Conservation (phyloP, 1,140 invertebrate genomes). For the Drosophila chauvacae region DNA sequence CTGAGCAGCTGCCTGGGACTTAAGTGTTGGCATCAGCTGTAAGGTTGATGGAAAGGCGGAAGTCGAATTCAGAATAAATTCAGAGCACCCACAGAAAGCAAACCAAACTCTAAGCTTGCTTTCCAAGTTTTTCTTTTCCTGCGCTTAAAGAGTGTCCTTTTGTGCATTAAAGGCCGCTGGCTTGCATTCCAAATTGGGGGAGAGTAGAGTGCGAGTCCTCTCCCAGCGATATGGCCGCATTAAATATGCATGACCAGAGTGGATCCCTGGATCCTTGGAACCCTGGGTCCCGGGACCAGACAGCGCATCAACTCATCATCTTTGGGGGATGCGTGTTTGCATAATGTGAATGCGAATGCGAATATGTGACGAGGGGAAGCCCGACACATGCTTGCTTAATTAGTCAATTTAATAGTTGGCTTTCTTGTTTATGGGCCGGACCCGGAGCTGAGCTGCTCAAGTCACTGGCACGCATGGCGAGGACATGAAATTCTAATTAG, state of each 20-base stretch:
- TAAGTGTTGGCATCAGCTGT: constrained; percentile 35
- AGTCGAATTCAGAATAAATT: constrained; percentile 2
- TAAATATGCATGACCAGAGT: constrained; percentile 52
- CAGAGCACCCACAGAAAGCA: not conserved
- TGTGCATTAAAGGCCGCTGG: constrained; percentile 15
- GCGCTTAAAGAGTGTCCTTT: constrained; percentile 25
- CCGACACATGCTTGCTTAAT: constrained; percentile 65
- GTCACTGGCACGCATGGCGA: constrained; percentile 47
- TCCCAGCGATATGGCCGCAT: constrained; percentile 22
- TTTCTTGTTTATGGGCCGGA: constrained; percentile 65
- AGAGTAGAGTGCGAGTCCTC: not conserved
- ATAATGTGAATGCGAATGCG: constrained; percentile 55
- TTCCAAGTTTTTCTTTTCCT: not conserved
- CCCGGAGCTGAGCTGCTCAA: constrained; percentile 37
- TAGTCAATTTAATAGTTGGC: constrained; percentile 80
- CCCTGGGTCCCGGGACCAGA: constrained; percentile 10
- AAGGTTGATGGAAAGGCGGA: constrained; percentile 3
- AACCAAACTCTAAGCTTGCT: not conserved
- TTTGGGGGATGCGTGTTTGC: constrained; percentile 63
- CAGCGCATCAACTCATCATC: constrained; percentile 52
- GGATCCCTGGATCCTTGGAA: constrained; percentile 17
- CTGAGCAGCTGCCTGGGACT: constrained; percentile 28
- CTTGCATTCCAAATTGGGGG: constrained; percentile 28
- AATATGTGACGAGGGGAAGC: constrained; percentile 24
- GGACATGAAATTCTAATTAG: constrained; percentile 74